Percentiles rank a stretch among this genome's conserved stretches.
phyloP scores from a whole-genome alignment of 92 coral and sea anemone genomes.

The Porites divaricata region DNA sequence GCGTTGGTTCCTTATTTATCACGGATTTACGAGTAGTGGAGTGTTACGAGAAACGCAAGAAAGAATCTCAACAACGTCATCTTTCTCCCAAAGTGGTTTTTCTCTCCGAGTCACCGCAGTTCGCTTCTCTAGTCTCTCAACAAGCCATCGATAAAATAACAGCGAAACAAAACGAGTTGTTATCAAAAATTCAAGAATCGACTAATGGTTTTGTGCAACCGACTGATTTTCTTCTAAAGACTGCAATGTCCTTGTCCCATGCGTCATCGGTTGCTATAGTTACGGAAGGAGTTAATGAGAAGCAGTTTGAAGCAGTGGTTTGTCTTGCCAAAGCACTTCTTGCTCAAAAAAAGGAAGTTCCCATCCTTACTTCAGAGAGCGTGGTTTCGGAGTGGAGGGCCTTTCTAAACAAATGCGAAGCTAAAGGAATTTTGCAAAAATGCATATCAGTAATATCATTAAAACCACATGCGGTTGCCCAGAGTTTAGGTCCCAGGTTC shows the following conservation, averaged over 20 bases:
- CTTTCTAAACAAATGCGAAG: conserved; percentile 15
- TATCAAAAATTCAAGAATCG: background rate
- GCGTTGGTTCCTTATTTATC: conserved; percentile 21
- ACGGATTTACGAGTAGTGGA: conserved; percentile 5
- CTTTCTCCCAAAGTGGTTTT: conserved; percentile 29
- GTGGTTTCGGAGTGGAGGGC: background rate
- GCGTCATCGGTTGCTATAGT: conserved; percentile 35
- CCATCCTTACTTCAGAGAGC: background rate
- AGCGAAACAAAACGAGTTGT: background rate
- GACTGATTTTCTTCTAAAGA: background rate
- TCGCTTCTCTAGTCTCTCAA: conserved; percentile 34
- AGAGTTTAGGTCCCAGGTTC: conserved; percentile 13
- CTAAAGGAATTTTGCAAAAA: background rate
- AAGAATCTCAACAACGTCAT: background rate
- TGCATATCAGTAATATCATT: background rate
- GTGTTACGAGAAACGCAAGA: conserved; percentile 6
- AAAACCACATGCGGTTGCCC: background rate
- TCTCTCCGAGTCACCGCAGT: conserved; percentile 29
- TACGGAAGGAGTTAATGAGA: background rate
- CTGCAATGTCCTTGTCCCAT: conserved; percentile 29
- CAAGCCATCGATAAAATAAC: conserved; percentile 22
- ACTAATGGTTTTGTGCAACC: background rate
- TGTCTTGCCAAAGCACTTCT: conserved; percentile 20
- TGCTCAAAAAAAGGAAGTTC: conserved; percentile 21
- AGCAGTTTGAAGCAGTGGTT: conserved; percentile 4